Evolutionary conservation across 1,140 invertebrate species (phyloP), one percentile per base, ranked within the genome.

Genomic region (Aphis craccivora): DNA sequence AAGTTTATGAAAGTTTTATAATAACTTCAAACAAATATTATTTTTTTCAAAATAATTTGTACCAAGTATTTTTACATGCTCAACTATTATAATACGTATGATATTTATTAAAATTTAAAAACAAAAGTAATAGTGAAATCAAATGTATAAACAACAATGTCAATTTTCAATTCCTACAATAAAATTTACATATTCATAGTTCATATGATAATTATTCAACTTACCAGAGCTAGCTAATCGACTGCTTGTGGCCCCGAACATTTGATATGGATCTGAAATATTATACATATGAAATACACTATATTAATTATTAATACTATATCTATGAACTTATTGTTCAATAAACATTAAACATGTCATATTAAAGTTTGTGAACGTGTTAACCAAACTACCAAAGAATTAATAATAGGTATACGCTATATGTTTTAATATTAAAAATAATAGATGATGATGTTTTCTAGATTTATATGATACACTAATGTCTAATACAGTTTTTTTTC

Each of bases 201-300:
- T 20, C 7, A 35, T 22, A 37, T 83, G 18, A 83, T 83, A 37
- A 35, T n/a, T 81, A 5, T 53, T 89, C 1, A 37, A 86, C 95
- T 96, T 96, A 98, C 98, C 98, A 96, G 98, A 98, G 95, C 98
- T 98, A 53, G 98, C 98, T 95, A 99, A 96, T 95, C 98, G 97
- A 96, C 98, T 99, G 96, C 98, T 98, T 87, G 98, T 98, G 86
- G 98, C 97, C 91, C 98, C 98, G 95, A 99, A 98, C 97, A 99
- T 98, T 96, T 99, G 98, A 96, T 99, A 99, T 95, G 98, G 98
- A 97, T 99, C 98, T 98, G 97, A 87, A 97, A 97, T 95, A 95
- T 94, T 94, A 94, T 94, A 94, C 92, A 53, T 43, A 18, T 18
- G 14, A 90, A 20, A 30, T 88, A 53, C 37, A 53, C 0, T 48